phyloP scores from a whole-genome alignment of 2,113 vertebrate species.

The Reinhardtius hippoglossoides region DNA sequence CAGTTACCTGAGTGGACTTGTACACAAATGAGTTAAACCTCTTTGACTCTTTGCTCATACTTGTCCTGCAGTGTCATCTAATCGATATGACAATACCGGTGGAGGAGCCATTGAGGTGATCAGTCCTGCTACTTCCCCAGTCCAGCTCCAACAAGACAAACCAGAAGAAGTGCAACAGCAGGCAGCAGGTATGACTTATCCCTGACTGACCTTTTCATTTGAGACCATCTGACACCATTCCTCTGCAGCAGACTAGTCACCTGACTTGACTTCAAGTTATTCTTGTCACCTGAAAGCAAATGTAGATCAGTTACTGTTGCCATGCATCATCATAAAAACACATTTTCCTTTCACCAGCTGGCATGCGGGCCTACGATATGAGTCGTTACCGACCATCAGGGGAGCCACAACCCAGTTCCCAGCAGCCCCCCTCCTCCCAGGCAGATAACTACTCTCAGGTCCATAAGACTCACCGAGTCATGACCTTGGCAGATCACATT shows the following conservation, averaged over 20 bases:
- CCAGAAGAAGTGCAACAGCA: constrained; percentile 82
- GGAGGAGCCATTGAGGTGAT: constrained; percentile 96
- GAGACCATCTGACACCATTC: constrained; percentile 34
- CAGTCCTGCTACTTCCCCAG: constrained; percentile 94
- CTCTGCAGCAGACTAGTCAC: constrained; percentile 27
- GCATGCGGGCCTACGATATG: constrained; percentile 86
- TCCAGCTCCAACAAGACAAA: constrained; percentile 87
- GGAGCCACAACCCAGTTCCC: constrained; percentile 83
- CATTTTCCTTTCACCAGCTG: constrained; percentile 71
- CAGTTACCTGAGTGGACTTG: background rate
- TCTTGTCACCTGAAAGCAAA: constrained; percentile 38
- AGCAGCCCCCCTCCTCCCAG: constrained; percentile 85
- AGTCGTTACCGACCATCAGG: constrained; percentile 85
- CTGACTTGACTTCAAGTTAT: constrained; percentile 39
- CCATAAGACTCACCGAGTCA: constrained; percentile 92
- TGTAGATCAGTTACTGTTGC: constrained; percentile 33
- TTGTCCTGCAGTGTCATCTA: constrained; percentile 87
- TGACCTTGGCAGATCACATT: constrained; percentile 98
- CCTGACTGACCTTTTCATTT: constrained; percentile 49
- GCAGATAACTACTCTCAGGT: constrained; percentile 86
- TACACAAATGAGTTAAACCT: background rate
- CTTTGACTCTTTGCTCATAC: constrained; percentile 36
- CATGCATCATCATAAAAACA: background rate
- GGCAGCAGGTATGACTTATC: constrained; percentile 84
- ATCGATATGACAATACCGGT: constrained; percentile 89